A percentile compares a stretch with the other conserved stretches of the same genome.
Conservation (phyloP, 2,113 vertebrate genomes). For the Calonectris borealis region DNA sequence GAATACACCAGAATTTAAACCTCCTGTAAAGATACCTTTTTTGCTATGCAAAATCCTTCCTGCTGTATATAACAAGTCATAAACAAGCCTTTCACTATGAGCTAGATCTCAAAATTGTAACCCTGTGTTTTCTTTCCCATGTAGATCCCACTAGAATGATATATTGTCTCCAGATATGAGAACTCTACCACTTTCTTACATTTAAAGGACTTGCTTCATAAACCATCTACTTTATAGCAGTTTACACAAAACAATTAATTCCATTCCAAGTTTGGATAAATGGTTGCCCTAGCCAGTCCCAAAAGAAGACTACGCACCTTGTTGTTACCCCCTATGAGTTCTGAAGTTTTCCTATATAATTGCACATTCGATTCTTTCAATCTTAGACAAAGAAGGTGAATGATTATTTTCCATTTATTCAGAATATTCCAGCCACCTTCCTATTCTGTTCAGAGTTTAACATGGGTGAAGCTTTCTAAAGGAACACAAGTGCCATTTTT, state of each 20-base stretch:
- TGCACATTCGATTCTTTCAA: neutral
- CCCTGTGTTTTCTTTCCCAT: neutral
- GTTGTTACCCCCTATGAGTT: neutral
- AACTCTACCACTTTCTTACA: neutral
- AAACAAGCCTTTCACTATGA: neutral
- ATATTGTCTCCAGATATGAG: neutral
- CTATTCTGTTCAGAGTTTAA: neutral
- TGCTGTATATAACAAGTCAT: neutral
- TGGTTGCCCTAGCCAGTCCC: neutral
- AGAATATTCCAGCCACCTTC: neutral
- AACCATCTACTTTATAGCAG: neutral
- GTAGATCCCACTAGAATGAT: neutral
- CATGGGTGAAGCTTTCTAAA: neutral
- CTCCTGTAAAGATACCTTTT: neutral
- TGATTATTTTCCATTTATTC: neutral
- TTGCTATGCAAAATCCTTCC: neutral
- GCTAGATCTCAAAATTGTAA: neutral
- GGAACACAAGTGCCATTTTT: neutral
- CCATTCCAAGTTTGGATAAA: neutral
- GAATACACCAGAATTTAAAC: neutral
- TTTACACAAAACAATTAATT: neutral
- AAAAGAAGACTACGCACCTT: neutral
- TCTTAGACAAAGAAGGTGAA: neutral
- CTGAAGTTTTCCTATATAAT: neutral
- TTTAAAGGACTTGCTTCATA: neutral